Conservation (phyloP, 2,888 invertebrate genomes). For the Epinotia nisella region DNA sequence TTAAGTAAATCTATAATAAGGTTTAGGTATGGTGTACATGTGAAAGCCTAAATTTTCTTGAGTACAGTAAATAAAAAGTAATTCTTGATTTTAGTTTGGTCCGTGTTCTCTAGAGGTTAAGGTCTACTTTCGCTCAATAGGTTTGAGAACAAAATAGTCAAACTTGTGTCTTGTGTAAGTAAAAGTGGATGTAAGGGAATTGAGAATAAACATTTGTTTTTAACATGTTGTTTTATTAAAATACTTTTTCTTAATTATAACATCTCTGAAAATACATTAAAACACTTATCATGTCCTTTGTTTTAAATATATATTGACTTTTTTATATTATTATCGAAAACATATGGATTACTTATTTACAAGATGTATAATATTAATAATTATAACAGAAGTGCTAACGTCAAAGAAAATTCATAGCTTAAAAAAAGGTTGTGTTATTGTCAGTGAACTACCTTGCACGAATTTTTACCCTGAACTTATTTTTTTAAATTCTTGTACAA, state of each 20-base stretch:
- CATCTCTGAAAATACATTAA: not conserved
- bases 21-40: not conserved
- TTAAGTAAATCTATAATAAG: not conserved
- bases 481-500: too few relatives aligned
- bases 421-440: too few relatives aligned
- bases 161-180: constrained; percentile 55
- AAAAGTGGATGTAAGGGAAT: constrained; percentile 71
- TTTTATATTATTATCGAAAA: too few relatives aligned
- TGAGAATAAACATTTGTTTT: constrained; percentile 68
- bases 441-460: too few relatives aligned
- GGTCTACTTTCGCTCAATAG: constrained; percentile 32
- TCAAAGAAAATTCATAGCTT: too few relatives aligned
- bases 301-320: too few relatives aligned
- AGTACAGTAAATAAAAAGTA: not conserved
- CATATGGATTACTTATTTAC: too few relatives aligned
- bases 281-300: too few relatives aligned
- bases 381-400: too few relatives aligned
- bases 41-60: not conserved
- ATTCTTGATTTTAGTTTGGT: not conserved
- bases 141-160: constrained; percentile 54
- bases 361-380: too few relatives aligned
- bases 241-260: constrained; percentile 1
- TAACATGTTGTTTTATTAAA: constrained; percentile 50
- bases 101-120: constrained; percentile 3
- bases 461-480: too few relatives aligned